Conservation (phyloP, 2,888 invertebrate species). For the Molanna angustata region DNA sequence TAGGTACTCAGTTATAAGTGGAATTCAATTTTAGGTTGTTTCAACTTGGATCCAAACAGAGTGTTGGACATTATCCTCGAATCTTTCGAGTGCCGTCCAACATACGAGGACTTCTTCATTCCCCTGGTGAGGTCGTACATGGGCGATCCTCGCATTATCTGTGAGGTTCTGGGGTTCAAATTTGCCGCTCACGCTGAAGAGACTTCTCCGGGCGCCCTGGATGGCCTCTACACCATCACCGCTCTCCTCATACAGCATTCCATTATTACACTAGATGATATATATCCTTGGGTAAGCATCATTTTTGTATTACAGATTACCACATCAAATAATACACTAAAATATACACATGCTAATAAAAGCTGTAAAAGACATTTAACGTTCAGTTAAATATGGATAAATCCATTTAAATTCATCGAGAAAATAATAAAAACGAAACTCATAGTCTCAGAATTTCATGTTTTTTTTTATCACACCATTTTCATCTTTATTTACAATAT, state of each 20-base stretch:
- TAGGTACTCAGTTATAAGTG: too few species aligned
- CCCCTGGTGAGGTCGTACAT: slow-evolving; percentile 81
- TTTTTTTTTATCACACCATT: too few species aligned
- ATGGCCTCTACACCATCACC: slow-evolving; percentile 83
- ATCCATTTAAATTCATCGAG: too few species aligned
- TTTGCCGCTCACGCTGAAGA: slow-evolving; percentile 65
- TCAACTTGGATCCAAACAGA: slow-evolving; percentile 97
- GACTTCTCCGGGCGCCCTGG: slow-evolving; percentile 75
- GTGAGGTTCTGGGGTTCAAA: slow-evolving; percentile 94
- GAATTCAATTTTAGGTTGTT: slow-evolving; percentile 92
- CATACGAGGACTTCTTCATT: slow-evolving; percentile 78
- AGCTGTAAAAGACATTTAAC: too few species aligned
- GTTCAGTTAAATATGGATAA: too few species aligned
- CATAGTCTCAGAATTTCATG: too few species aligned
- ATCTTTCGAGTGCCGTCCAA: slow-evolving; percentile 87
- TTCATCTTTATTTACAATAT: too few species aligned
- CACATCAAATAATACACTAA: too few species aligned
- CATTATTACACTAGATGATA: slow-evolving; percentile 81
- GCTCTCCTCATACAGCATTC: slow-evolving; percentile 86
- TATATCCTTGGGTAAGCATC: slow-evolving; percentile 82
- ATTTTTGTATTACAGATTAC: too few species aligned
- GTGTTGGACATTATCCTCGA: slow-evolving; percentile 95
- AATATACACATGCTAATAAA: too few species aligned
- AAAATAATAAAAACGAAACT: too few species aligned
- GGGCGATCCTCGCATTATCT: slow-evolving; percentile 83